A percentile compares a stretch with the other conserved stretches of the same genome.
Evolutionary conservation across 2,888 invertebrate species (phyloP).

Genomic region (Corbicula japonica): DNA sequence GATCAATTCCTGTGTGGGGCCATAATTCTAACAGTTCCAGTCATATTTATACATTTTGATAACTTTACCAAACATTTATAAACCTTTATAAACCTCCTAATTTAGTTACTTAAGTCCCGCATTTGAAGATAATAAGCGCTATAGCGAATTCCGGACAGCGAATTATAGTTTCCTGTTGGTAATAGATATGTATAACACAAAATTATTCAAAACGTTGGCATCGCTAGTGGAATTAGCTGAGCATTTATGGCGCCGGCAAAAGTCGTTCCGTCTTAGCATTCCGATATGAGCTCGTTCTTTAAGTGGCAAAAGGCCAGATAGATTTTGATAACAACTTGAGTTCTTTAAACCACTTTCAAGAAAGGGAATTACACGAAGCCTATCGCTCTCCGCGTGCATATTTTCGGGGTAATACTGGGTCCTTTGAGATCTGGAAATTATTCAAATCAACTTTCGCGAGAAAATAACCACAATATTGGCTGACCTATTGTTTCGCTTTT

Average conservation of each 20-base stretch:
- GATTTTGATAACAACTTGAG: constrained; percentile 19
- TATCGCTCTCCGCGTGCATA: constrained; percentile 39
- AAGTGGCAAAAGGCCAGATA: constrained; percentile 44
- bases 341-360: constrained; percentile 33
- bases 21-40: constrained; percentile 65
- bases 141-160: constrained; percentile 40
- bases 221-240: constrained; percentile 58
- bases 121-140: constrained; percentile 64
- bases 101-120: constrained; percentile 51
- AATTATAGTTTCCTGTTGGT: constrained; percentile 47
- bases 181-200: constrained; percentile 69
- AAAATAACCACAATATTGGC: constrained; percentile 26
- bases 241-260: constrained; percentile 53
- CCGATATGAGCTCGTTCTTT: constrained; percentile 40
- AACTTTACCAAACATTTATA: constrained; percentile 65
- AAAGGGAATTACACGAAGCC: constrained; percentile 39
- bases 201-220: constrained; percentile 64
- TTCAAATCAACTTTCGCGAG: constrained; percentile 49
- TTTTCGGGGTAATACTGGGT: constrained; percentile 33
- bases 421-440: constrained; percentile 51
- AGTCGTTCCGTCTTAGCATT: constrained; percentile 51
- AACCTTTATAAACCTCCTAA: constrained; percentile 60
- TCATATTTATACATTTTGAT: constrained; percentile 67
- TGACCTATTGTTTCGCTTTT: constrained; percentile 25
- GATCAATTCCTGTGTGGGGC: constrained; percentile 59